These are phyloP conservation scores for Brassicogethes aeneus DNA, from an alignment of 2,888 invertebrate species.

Conservation along the genomic window DNA sequence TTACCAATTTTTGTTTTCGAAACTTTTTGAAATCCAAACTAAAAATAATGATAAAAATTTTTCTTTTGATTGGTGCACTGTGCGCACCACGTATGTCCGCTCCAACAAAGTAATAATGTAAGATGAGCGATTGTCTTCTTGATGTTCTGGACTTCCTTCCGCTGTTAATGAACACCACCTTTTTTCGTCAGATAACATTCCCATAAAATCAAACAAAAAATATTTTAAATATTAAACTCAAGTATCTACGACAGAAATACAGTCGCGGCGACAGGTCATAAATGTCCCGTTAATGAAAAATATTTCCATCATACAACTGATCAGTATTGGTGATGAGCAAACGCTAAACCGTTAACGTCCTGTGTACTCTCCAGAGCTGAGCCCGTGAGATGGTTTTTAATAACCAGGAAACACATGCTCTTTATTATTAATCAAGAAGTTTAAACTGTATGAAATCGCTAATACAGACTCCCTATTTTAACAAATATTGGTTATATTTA, in stretches of 20 bases:
- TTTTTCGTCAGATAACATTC: too few relatives aligned
- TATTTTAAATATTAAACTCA: too few relatives aligned
- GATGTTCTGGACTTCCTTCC: not conserved
- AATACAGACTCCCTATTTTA: not conserved
- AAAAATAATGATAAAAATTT: too few relatives aligned
- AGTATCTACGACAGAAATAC: too few relatives aligned
- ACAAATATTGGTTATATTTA: too few relatives aligned
- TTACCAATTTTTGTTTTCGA: too few relatives aligned
- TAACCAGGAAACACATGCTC: not conserved
- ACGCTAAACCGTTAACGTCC: not conserved
- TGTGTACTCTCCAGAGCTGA: constrained; percentile 1
- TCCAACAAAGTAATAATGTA: too few relatives aligned
- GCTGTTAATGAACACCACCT: not conserved
- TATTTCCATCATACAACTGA: not conserved
- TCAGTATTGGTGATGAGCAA: not conserved
- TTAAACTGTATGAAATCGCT: not conserved
- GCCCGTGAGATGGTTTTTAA: not conserved
- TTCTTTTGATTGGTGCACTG: too few relatives aligned
- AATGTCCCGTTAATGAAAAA: not conserved
- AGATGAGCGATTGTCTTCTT: not conserved
- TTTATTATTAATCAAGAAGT: not conserved
- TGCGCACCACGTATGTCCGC: too few relatives aligned
- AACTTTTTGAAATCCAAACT: too few relatives aligned
- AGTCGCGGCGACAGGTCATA: not conserved
- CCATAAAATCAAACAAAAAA: too few relatives aligned